Evolutionary conservation across 2,797 vertebrate genomes (phyloP).

Genomic region (Sternotherus odoratus): DNA sequence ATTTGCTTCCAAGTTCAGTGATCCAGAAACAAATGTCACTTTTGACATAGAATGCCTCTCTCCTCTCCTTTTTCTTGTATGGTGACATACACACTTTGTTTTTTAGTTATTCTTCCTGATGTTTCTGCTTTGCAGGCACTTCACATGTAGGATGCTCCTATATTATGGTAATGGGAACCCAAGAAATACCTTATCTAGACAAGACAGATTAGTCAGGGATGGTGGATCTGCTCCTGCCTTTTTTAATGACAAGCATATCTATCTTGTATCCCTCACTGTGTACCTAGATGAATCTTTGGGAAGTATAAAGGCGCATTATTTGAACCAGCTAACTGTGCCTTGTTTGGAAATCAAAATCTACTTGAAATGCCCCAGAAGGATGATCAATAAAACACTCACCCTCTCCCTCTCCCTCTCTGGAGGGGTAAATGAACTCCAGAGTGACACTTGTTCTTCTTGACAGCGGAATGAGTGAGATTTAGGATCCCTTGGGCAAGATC

Average conservation of each 20-base stretch:
- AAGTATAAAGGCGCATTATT: too few species aligned
- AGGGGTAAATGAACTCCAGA: not conserved
- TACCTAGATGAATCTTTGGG: too few species aligned
- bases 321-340: not conserved
- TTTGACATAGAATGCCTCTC: not conserved
- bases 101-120: too few species aligned
- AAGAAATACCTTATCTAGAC: not conserved
- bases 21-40: not conserved
- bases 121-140: too few species aligned
- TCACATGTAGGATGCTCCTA: too few species aligned
- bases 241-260: too few species aligned
- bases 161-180: not conserved
- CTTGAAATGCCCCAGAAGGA: conserved; percentile 10
- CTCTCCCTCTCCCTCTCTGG: too few species aligned
- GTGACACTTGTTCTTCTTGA: conserved; percentile 5
- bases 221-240: too few species aligned
- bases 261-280: too few species aligned
- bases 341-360: not conserved
- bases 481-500: conserved; percentile 13
- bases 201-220: too few species aligned
- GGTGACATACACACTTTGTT: not conserved
- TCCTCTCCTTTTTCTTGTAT: not conserved
- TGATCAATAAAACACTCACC: not conserved
- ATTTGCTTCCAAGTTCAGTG: not conserved
- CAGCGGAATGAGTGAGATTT: conserved; percentile 14